Evolutionary conservation across 35 echinoderm and acorn worm species (phyloP).

Genomic region (Apostichopus japonicus): DNA sequence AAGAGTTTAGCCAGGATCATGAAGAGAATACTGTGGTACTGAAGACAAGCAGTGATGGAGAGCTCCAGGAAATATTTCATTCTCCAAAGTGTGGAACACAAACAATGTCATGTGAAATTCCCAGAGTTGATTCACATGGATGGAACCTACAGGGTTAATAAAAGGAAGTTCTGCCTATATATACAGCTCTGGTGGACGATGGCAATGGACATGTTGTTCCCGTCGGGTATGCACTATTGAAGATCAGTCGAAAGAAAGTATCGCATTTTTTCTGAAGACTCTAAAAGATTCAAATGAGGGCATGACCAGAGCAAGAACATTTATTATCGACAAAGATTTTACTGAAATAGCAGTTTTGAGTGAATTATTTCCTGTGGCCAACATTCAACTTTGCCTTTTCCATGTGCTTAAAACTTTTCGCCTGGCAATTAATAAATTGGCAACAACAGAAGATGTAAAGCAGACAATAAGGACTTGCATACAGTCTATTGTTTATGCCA

Average conservation of each 20-base stretch:
- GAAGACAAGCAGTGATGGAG: not conserved
- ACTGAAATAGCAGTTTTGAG: constrained; percentile 20
- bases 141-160: constrained; percentile 34
- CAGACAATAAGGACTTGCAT: constrained; percentile 9
- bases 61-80: not conserved
- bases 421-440: constrained; percentile 12
- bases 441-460: constrained; percentile 11
- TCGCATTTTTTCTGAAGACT: not conserved
- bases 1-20: constrained; percentile 38
- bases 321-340: constrained; percentile 48
- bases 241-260: constrained; percentile 21
- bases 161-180: not conserved
- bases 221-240: constrained; percentile 24
- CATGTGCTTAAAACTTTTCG: constrained; percentile 43
- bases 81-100: constrained; percentile 19
- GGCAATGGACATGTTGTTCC: not conserved
- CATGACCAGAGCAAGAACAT: not conserved
- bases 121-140: constrained; percentile 38
- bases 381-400: not conserved
- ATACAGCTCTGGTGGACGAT: constrained; percentile 51
- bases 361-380: not conserved
- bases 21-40: constrained; percentile 38
- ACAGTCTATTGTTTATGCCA: constrained; percentile 27
- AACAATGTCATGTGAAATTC: not conserved
- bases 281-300: not conserved